Evolutionary conservation across 2,888 invertebrate genomes (phyloP).

Genomic region (Sisyra terminalis): DNA sequence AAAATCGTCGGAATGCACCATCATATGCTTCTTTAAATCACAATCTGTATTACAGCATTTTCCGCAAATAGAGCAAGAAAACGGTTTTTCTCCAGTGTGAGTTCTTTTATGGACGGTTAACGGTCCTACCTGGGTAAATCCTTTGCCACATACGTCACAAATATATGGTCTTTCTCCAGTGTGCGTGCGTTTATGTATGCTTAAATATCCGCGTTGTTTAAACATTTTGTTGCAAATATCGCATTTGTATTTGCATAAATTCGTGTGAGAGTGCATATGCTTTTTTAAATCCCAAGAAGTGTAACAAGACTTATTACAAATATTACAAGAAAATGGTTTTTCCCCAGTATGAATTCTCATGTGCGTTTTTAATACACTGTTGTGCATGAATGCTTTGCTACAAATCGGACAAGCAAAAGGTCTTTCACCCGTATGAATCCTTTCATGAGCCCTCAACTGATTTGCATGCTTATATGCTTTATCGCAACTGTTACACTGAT

Average conservation of each 20-base stretch:
- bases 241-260: not conserved
- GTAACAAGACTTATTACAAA: conserved; percentile 4
- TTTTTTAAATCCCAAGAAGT: conserved; percentile 6
- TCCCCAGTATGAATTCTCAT: conserved; percentile 2
- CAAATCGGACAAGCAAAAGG: conserved; percentile 5
- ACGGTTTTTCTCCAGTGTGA: conserved; percentile 6
- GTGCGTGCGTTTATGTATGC: conserved; percentile 6
- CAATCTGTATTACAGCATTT: conserved; percentile 6
- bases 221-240: conserved; percentile 6
- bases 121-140: conserved; percentile 6
- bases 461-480: conserved; percentile 5
- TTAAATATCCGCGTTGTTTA: conserved; percentile 6
- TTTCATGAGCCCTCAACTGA: conserved; percentile 3
- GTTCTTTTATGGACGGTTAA: conserved; percentile 6
- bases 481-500: not conserved
- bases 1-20: conserved; percentile 4
- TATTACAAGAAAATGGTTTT: not conserved
- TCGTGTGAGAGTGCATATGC: conserved; percentile 2
- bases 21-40: conserved; percentile 7
- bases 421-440: conserved; percentile 6
- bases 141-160: conserved; percentile 5
- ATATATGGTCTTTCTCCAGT: conserved; percentile 7
- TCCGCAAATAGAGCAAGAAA: conserved; percentile 4
- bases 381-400: conserved; percentile 5
- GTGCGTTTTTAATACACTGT: conserved; percentile 6